These are phyloP conservation scores for Dunckerocampus dactyliophorus DNA, from an alignment of 2,113 vertebrate species.

Conservation along the genomic window DNA sequence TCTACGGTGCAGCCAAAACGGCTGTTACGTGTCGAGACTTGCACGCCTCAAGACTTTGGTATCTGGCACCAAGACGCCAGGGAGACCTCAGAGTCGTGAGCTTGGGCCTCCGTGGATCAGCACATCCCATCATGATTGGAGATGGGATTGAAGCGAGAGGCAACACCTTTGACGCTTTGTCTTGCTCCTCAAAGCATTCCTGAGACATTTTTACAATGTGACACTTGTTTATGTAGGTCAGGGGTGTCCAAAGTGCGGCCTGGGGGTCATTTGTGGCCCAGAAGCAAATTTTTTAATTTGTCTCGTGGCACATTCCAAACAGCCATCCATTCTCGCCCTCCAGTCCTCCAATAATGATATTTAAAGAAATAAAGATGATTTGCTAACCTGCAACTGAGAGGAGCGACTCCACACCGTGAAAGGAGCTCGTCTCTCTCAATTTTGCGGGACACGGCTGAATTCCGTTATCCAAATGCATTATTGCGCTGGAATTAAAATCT, in stretches of 20 bases:
- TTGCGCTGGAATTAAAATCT: no score
- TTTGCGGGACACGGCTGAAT: no score
- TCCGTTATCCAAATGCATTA: no score
- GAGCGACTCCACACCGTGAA: no score
- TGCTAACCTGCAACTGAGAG: no score
- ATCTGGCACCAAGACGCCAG: background rate
- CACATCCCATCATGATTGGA: background rate
- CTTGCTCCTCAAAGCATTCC: background rate
- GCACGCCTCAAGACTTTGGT: background rate
- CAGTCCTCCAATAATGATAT: no score
- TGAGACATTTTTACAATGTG: constrained; percentile 1
- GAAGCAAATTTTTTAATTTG: no score
- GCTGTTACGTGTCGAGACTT: background rate
- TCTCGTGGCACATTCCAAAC: no score
- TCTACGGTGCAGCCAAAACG: background rate
- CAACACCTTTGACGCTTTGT: constrained; percentile 2
- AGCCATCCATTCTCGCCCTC: no score
- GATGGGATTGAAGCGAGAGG: constrained; percentile 2
- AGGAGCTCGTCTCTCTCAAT: no score
- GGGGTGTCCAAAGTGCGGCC: background rate
- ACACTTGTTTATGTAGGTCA: background rate
- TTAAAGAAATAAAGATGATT: no score
- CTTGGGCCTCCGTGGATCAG: background rate
- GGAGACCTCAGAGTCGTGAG: background rate
- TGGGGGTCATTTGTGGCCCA: no score